Percentiles rank a stretch among this genome's conserved stretches.
These are phyloP conservation scores for Lophotis ruficrista DNA, from an alignment of 2,113 vertebrate species.

Conservation along the genomic window DNA sequence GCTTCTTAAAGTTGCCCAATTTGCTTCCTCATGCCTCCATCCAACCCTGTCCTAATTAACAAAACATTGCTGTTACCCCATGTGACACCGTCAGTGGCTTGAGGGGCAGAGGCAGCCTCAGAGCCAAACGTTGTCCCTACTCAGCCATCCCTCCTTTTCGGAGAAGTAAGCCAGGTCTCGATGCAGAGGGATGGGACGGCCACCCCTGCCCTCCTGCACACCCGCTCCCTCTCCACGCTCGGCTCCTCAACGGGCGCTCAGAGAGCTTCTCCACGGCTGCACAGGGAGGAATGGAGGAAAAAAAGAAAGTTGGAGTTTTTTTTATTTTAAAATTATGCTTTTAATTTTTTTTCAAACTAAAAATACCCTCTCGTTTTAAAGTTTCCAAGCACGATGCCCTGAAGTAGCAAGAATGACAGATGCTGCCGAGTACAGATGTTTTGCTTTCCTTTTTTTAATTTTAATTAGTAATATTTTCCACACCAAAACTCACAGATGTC, in stretches of 20 bases:
- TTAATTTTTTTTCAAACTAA: conserved; percentile 58
- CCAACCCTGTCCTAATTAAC: background rate
- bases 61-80: background rate
- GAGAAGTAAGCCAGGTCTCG: background rate
- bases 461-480: conserved; percentile 73
- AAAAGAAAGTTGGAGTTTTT: background rate
- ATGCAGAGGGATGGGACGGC: background rate
- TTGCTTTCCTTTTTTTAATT: conserved; percentile 42
- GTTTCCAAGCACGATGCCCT: conserved; percentile 68
- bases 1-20: background rate
- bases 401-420: conserved; percentile 66
- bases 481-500: conserved; percentile 46
- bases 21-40: background rate
- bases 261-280: background rate
- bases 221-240: accelerated
- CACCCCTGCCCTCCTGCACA: background rate
- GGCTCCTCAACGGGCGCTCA: accelerated
- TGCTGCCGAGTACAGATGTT: conserved; percentile 57
- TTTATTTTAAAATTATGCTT: conserved; percentile 48
- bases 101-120: background rate
- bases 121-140: background rate
- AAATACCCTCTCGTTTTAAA: conserved; percentile 51
- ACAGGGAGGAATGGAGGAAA: background rate
- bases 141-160: background rate
- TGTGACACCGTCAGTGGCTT: accelerated